A percentile compares a stretch with the other conserved stretches of the same genome.
Conservation (phyloP, 2,888 invertebrate genomes). For the Cheilosia vulpina region DNA sequence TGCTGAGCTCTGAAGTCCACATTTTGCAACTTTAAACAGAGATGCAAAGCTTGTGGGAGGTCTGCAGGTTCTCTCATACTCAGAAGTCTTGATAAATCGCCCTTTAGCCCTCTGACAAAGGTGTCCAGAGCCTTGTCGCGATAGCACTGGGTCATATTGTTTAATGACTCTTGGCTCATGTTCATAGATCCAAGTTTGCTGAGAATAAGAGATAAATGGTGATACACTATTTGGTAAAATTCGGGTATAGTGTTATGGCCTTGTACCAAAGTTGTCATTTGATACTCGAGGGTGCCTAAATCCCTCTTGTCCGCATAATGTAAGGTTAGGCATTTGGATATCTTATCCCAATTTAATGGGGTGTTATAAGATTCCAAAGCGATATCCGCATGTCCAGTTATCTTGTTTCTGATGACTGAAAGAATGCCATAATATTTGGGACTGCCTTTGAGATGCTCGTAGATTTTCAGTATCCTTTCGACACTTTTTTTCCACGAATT, state of each 20-base stretch:
- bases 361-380: no score
- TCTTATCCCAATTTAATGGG: no score
- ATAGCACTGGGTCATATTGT: slow-evolving; percentile 14
- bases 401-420: no score
- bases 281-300: no score
- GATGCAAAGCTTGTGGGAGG: slow-evolving; percentile 4
- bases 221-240: slow-evolving; percentile 29
- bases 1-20: slow-evolving; percentile 21
- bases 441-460: no score
- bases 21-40: slow-evolving; percentile 20
- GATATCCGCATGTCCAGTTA: no score
- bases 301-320: no score
- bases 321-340: no score
- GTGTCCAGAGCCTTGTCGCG: slow-evolving; percentile 17
- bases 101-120: neutral
- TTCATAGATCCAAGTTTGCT: slow-evolving; percentile 28
- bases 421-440: no score
- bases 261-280: slow-evolving; percentile 23
- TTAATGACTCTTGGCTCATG: slow-evolving; percentile 21
- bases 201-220: slow-evolving; percentile 28
- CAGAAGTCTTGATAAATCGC: slow-evolving; percentile 14
- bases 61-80: slow-evolving; percentile 23
- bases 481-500: no score
- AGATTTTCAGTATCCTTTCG: no score
- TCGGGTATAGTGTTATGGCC: slow-evolving; percentile 15